Base-by-base conservation (phyloP, 2,797 vertebrate species). In the Pterois miles region DNA sequence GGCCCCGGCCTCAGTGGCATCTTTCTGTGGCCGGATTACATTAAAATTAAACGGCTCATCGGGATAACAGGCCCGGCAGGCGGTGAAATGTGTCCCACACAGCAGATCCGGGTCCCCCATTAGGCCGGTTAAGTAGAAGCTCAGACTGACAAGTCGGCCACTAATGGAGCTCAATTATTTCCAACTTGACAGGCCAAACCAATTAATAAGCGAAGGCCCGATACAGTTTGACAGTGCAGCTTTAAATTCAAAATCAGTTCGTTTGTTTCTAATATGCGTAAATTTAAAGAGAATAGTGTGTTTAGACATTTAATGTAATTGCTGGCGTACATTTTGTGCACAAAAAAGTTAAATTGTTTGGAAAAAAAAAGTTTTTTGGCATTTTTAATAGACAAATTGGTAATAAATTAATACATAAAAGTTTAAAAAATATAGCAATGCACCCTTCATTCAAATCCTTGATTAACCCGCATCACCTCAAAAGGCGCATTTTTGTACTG, bases 111-210 rank as follows among this genome's bases (percentile, higher is more conserved):
- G 77, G 73, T 66, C 71, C 81, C 88, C 95, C 89, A 95, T 95
- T 94, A 95, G 90, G 84, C 81, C 93, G 92, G 92, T 93, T 94
- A 95, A 94, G 86, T 89, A 89, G 86, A 91, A 89, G 81, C 91
- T 69, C 89, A 91, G 86, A 93, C 84, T 95, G 94, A 95, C 94
- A 95, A 90, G 91, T 90, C 88, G 84, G 89, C 89, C 88, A 38
- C 90, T 95, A 92, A 94, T 90, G 86, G 88, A 92, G 78, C 87
- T 90, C 92, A 94, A 94, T 95, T 95, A 94, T 93, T 94, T 91
- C 85, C 79, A 92, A 83, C 78, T 56, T 92, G 93, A 94, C 94
- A 95, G 90, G 90, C 84, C 89, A 86, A 91, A 93, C 76, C 91
- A 93, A 92, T 94, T 94, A 94, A 94, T 90, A 90, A 71, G 23